Evolutionary conservation across 2,888 invertebrate genomes (phyloP), one percentile per base, ranked within the genome.

Genomic region (Phanerotoma sp.): DNA sequence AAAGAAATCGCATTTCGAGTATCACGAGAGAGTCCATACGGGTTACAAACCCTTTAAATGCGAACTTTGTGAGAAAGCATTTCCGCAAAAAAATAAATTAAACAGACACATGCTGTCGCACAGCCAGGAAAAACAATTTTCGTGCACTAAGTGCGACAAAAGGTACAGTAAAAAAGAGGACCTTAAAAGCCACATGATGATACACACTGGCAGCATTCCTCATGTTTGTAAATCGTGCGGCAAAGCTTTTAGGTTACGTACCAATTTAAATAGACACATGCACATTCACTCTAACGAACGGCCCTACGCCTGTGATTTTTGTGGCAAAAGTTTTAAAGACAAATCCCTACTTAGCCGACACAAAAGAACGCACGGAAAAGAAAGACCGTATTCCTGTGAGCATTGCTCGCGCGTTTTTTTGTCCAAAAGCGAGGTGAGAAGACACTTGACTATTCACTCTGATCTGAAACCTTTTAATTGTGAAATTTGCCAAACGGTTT

Each of bases 391-490:
- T 55, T 70, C 71, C 4, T 80, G 80, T 58, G 73, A 72, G 5
- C 66, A 74, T 25, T 80, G 80, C 52, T 64, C 66, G 4, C 64
- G 73, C 47, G 71, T 74, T 30, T 80, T 80, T 58, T 62, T 77
- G 10, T 75, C 73, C 2, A 78, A 77, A 57, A 79, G 77, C 56
- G 79, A 79, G 64, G 66, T 80, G 4, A 65, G 73, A 30, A 69
- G 79, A 13, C 80, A 80, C 60, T 56, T 74, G 22, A 67, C 74
- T 2, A 69, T 75, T 37, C 80, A 80, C 62, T 47, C 71, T 88
- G 89, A 85, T 68, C 80, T 81, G 4, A 85, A 87, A 65, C 86
- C 85, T 4, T 91, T 84, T 68, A 83, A 83, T 16, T 92, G 92
- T 71, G 82, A 81, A 58, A 80, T 86, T 21, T 92, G 92, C 74